A percentile compares a stretch with the other conserved stretches of the same genome.
These are phyloP conservation scores for Drosophila nannoptera DNA, from an alignment of 1,140 invertebrate species.

Conservation along the genomic window DNA sequence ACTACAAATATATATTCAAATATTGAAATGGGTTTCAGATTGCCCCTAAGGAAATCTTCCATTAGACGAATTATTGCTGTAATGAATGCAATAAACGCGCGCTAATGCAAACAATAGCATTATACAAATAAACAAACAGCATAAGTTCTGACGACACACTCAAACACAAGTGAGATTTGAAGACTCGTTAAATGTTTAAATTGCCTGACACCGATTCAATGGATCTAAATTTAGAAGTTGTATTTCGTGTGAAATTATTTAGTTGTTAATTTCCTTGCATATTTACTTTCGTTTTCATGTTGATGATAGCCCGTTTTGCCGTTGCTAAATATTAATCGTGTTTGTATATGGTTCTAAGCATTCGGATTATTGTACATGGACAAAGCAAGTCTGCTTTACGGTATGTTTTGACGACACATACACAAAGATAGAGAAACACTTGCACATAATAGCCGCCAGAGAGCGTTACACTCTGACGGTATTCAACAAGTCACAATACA, in stretches of 20 bases:
- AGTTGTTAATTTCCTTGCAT: conserved; percentile 47
- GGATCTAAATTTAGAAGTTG: background rate
- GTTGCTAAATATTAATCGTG: conserved; percentile 10
- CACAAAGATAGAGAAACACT: background rate
- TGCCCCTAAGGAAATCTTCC: no score
- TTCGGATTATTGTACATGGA: background rate
- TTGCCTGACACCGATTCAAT: background rate
- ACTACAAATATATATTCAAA: no score
- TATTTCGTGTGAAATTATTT: conserved; percentile 7
- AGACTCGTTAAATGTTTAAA: background rate
- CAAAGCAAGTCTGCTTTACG: conserved; percentile 27
- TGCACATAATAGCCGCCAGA: background rate
- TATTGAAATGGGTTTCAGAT: no score
- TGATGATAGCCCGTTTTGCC: conserved; percentile 24
- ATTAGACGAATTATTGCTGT: no score
- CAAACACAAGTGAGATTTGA: no score
- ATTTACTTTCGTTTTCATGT: conserved; percentile 76
- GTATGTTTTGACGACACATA: conserved; percentile 21
- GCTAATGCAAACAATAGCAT: no score
- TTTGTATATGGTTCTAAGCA: background rate
- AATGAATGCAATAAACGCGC: no score
- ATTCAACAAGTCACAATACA: conserved; percentile 53
- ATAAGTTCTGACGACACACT: no score
- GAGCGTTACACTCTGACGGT: conserved; percentile 23
- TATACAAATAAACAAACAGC: no score